Evolutionary conservation across 2,113 vertebrate genomes (phyloP).

Genomic region (Piaya cayana): DNA sequence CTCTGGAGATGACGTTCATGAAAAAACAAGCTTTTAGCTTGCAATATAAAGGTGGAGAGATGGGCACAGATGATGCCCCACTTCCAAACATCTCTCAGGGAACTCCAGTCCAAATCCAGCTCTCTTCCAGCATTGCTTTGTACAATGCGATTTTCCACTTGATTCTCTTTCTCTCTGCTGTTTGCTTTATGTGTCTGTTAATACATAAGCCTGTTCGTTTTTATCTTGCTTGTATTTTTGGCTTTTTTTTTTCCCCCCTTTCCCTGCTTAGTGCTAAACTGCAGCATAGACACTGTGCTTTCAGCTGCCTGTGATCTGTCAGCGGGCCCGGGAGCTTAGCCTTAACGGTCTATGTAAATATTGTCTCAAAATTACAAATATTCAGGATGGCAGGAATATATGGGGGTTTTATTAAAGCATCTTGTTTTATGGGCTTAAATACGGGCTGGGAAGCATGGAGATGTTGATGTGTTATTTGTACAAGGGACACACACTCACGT

Average conservation of each 20-base stretch:
- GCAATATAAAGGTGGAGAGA: background rate
- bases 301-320: slow-evolving; percentile 36
- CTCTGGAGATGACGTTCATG: background rate
- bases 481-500: slow-evolving; percentile 28
- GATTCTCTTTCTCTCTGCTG: background rate
- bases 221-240: slow-evolving; percentile 28
- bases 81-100: background rate
- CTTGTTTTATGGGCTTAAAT: slow-evolving; percentile 64
- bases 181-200: slow-evolving; percentile 33
- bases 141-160: background rate
- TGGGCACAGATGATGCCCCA: background rate
- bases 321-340: slow-evolving; percentile 3
- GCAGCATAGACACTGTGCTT: background rate
- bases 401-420: slow-evolving; percentile 58
- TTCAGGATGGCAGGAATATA: slow-evolving; percentile 60
- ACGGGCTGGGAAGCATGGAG: background rate
- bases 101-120: background rate
- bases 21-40: background rate
- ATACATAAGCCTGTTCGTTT: slow-evolving; percentile 31
- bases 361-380: slow-evolving; percentile 69
- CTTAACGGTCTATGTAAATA: slow-evolving; percentile 56
- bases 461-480: slow-evolving; percentile 35
- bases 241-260: background rate
- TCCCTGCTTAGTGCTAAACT: slow-evolving; percentile 36
- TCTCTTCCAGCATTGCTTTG: background rate